phyloP scores from a whole-genome alignment of 2,888 invertebrate species.

The Heliconius cydno region DNA sequence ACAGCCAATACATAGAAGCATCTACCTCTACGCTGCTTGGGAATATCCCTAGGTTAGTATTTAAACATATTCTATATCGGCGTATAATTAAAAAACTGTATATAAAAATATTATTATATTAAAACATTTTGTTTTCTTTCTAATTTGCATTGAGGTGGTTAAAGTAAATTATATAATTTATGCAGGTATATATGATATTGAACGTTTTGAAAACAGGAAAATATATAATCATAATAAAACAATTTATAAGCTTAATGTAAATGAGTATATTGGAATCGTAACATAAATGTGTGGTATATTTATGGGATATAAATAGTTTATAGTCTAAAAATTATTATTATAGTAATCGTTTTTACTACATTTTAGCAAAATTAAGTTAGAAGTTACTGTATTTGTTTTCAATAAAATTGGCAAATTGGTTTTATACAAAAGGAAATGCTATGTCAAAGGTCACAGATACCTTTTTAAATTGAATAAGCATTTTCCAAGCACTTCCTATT shows the following conservation, averaged over 20 bases:
- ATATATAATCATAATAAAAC: conserved; percentile 1
- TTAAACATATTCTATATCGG: conserved; percentile 60
- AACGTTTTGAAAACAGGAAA: conserved; percentile 15
- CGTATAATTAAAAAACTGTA: neutral
- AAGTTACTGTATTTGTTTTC: neutral
- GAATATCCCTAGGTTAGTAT: conserved; percentile 74
- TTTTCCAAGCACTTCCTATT: neutral
- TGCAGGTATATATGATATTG: neutral
- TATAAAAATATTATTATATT: neutral
- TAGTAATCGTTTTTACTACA: neutral
- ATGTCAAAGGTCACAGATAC: neutral
- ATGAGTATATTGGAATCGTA: neutral
- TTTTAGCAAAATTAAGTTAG: neutral
- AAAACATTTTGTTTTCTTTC: neutral
- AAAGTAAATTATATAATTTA: neutral
- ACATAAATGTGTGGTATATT: neutral
- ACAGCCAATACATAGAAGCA: conserved; percentile 53
- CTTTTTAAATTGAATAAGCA: neutral
- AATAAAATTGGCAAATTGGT: neutral
- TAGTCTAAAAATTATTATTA: neutral
- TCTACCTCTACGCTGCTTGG: conserved; percentile 62
- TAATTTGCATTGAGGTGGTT: neutral
- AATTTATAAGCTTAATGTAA: conserved; percentile 4
- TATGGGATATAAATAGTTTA: neutral
- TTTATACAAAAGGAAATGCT: neutral